A percentile compares a stretch with the other conserved stretches of the same genome.
phyloP scores from a whole-genome alignment of 2,888 invertebrate genomes.

The Eledona agricola region DNA sequence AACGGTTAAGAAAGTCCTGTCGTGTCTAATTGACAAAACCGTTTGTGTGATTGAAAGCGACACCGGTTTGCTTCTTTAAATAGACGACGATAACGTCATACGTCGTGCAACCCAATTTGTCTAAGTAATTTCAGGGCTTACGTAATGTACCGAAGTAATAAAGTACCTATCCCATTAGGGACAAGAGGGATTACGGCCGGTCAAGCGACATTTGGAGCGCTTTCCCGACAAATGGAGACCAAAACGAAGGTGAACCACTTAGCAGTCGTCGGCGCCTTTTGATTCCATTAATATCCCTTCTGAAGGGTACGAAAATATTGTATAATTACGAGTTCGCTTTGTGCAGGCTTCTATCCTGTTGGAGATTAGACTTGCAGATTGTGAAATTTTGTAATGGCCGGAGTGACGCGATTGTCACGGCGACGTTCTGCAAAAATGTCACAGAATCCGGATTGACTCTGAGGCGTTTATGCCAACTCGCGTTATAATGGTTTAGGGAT shows the following conservation, averaged over 20 bases:
- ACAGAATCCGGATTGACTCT: slow-evolving; percentile 32
- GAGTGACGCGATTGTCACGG: slow-evolving; percentile 34
- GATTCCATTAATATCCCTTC: slow-evolving; percentile 21
- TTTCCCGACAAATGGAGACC: slow-evolving; percentile 1
- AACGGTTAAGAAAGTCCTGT: slow-evolving; percentile 20
- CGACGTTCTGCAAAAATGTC: slow-evolving; percentile 36
- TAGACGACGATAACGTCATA: slow-evolving; percentile 5
- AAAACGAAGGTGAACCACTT: neutral
- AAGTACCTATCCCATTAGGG: slow-evolving; percentile 6
- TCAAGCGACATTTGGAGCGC: neutral
- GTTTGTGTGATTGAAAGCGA: slow-evolving; percentile 5
- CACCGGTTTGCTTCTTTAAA: slow-evolving; percentile 6
- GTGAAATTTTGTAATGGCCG: slow-evolving; percentile 34
- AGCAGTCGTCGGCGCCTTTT: slow-evolving; percentile 5
- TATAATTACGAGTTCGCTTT: slow-evolving; percentile 23
- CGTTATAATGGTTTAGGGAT: slow-evolving; percentile 40
- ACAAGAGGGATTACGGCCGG: slow-evolving; percentile 2
- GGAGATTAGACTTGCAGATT: slow-evolving; percentile 38
- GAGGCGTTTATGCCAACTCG: slow-evolving; percentile 33
- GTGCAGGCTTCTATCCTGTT: slow-evolving; percentile 23
- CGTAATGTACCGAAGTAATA: slow-evolving; percentile 9
- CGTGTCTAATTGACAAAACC: slow-evolving; percentile 12
- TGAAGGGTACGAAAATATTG: slow-evolving; percentile 28
- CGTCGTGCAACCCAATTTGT: slow-evolving; percentile 3
- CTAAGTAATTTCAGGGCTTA: slow-evolving; percentile 4